Percentiles rank a stretch among this genome's conserved stretches.
These are phyloP conservation scores for Microtus pennsylvanicus DNA, from an alignment of 2,113 vertebrate species.

Conservation along the genomic window DNA sequence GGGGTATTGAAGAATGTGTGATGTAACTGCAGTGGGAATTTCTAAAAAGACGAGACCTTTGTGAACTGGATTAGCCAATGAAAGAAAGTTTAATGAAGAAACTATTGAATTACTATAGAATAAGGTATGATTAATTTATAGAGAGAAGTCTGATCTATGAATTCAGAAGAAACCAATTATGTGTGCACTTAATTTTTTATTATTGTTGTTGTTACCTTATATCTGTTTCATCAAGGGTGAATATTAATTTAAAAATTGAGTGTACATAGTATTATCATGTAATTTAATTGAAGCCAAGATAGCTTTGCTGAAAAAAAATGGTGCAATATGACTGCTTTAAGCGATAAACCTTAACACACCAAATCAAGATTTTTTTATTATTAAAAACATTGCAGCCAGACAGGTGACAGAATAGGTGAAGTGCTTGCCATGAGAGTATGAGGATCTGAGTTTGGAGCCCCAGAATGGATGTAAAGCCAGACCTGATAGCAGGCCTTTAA, in stretches of 20 bases:
- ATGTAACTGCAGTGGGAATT: not conserved
- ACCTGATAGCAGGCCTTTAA: not conserved
- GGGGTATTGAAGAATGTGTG: not conserved
- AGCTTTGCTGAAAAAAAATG: slow-evolving; percentile 23
- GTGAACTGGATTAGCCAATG: not conserved
- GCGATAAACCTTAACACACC: slow-evolving; percentile 39
- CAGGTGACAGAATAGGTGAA: not conserved
- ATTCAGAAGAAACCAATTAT: not conserved
- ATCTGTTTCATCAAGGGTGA: slow-evolving; percentile 1
- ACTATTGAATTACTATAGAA: slow-evolving; percentile 30
- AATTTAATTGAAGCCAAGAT: slow-evolving; percentile 33
- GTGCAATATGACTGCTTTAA: not conserved
- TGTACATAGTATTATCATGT: not conserved
- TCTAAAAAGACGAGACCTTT: not conserved
- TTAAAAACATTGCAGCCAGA: not conserved
- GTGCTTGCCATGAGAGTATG: not conserved
- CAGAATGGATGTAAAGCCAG: not conserved
- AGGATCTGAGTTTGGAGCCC: not conserved
- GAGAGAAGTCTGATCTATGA: not conserved
- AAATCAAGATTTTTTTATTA: slow-evolving; percentile 52
- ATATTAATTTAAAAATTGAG: not conserved
- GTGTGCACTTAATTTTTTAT: slow-evolving; percentile 10
- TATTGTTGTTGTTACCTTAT: not conserved
- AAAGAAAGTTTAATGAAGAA: slow-evolving; percentile 22
- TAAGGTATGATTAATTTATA: slow-evolving; percentile 19